These are phyloP conservation scores for Amblyjoppa fuscipennis DNA, from an alignment of 2,888 invertebrate genomes.

Conservation along the genomic window DNA sequence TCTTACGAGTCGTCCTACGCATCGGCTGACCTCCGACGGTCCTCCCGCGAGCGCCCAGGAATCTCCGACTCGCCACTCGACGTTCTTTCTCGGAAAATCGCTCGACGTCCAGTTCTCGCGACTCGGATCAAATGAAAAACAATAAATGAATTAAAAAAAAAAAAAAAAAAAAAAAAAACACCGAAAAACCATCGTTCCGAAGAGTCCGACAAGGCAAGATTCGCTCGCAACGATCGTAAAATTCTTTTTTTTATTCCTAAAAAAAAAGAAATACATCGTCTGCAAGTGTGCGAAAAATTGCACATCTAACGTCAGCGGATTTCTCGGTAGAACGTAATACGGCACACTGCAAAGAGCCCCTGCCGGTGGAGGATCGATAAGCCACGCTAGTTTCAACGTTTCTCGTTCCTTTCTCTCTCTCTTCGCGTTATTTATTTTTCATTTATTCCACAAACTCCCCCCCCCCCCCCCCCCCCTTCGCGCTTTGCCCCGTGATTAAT, in stretches of 20 bases:
- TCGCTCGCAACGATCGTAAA: no score
- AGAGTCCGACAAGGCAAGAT: no score
- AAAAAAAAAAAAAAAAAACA: neutral
- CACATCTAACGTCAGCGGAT: neutral
- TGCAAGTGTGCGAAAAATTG: neutral
- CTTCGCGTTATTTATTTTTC: no score
- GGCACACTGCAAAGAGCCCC: conserved; percentile 16
- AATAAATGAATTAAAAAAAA: neutral
- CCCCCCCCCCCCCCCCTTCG: no score
- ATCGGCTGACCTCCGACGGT: conserved; percentile 36
- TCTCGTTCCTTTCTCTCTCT: neutral
- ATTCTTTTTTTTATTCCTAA: no score
- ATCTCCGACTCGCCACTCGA: conserved; percentile 8
- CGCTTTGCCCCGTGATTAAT: neutral
- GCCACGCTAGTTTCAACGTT: conserved; percentile 58
- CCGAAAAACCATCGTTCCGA: neutral
- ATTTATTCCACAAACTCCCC: no score
- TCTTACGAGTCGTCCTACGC: conserved; percentile 54
- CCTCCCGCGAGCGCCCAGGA: conserved; percentile 27
- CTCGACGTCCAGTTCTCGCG: neutral
- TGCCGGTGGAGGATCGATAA: conserved; percentile 68
- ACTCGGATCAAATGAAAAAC: neutral
- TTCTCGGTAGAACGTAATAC: neutral
- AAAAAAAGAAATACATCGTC: neutral
- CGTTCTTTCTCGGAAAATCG: neutral